phyloP scores from a whole-genome alignment of 2,888 invertebrate genomes.

The Gordius sp. region DNA sequence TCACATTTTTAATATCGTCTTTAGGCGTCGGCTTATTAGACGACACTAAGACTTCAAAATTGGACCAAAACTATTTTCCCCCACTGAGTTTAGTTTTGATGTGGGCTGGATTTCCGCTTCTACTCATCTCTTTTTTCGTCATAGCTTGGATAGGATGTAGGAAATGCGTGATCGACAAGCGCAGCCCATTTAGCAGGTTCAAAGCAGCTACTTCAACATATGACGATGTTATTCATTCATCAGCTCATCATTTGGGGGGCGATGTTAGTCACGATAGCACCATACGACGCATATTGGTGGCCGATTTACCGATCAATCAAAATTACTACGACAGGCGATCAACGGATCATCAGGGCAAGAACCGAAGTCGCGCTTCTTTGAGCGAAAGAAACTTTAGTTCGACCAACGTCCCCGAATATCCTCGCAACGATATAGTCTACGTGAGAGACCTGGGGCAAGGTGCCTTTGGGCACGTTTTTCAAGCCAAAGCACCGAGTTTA shows the following conservation, averaged over 20 bases:
- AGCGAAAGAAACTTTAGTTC: neutral
- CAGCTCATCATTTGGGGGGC: neutral
- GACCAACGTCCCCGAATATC: constrained; percentile 44
- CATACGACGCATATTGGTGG: neutral
- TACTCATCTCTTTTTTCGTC: neutral
- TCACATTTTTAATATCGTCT: constrained; percentile 1
- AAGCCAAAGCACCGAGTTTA: constrained; percentile 46
- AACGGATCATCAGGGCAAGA: neutral
- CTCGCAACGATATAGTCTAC: constrained; percentile 76
- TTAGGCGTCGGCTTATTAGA: too few relatives aligned
- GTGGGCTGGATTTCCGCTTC: neutral
- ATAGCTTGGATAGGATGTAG: neutral
- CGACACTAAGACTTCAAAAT: too few relatives aligned
- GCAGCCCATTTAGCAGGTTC: neutral
- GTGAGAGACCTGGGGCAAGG: constrained; percentile 74
- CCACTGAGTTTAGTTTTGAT: neutral
- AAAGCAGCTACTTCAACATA: neutral
- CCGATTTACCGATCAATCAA: constrained; percentile 9
- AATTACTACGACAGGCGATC: constrained; percentile 1
- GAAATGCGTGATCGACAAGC: neutral
- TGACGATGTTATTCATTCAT: too few relatives aligned
- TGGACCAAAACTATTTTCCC: too few relatives aligned
- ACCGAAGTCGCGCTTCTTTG: neutral
- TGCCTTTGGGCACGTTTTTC: constrained; percentile 75
- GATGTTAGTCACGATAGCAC: neutral